A percentile compares a stretch with the other conserved stretches of the same genome.
Evolutionary conservation across 30 jellyfish, hydroid and myxozoan species (phyloP).

Genomic region (Sanderia malayensis): DNA sequence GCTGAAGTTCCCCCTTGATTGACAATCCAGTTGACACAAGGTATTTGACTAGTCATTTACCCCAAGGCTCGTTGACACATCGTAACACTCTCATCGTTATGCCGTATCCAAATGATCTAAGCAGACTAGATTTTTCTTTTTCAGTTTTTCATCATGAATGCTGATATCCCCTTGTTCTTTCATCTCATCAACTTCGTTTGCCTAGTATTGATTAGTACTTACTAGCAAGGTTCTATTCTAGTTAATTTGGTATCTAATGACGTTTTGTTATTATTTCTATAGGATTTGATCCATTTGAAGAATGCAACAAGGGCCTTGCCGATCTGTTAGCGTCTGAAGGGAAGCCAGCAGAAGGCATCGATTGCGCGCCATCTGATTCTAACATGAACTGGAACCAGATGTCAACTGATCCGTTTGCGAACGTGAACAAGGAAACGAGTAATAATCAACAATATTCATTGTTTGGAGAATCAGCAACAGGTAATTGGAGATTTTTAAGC

Average conservation of each 20-base stretch:
- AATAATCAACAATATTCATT: slow-evolving; percentile 53
- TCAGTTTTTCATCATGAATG: too few relatives aligned
- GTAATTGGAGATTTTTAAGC: too few relatives aligned
- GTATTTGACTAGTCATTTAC: too few relatives aligned
- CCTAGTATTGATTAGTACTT: too few relatives aligned
- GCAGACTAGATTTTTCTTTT: too few relatives aligned
- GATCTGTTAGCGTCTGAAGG: slow-evolving; percentile 75
- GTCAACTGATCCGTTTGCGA: slow-evolving; percentile 7
- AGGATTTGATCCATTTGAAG: slow-evolving; percentile 94
- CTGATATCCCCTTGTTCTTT: too few relatives aligned
- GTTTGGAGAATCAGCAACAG: slow-evolving; percentile 60
- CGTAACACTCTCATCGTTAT: too few relatives aligned
- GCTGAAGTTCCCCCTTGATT: too few relatives aligned
- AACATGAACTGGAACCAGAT: neutral
- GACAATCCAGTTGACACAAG: too few relatives aligned
- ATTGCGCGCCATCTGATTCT: neutral
- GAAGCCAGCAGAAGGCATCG: slow-evolving; percentile 5
- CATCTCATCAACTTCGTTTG: too few relatives aligned
- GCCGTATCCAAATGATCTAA: too few relatives aligned
- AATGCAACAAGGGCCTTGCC: slow-evolving; percentile 71
- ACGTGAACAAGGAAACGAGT: slow-evolving; percentile 14
- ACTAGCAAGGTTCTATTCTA: neutral
- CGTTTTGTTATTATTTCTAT: neutral
- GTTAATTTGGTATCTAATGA: neutral
- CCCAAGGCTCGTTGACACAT: too few relatives aligned